These are phyloP conservation scores for Mythimna impura DNA, from an alignment of 2,888 invertebrate species.

Conservation along the genomic window DNA sequence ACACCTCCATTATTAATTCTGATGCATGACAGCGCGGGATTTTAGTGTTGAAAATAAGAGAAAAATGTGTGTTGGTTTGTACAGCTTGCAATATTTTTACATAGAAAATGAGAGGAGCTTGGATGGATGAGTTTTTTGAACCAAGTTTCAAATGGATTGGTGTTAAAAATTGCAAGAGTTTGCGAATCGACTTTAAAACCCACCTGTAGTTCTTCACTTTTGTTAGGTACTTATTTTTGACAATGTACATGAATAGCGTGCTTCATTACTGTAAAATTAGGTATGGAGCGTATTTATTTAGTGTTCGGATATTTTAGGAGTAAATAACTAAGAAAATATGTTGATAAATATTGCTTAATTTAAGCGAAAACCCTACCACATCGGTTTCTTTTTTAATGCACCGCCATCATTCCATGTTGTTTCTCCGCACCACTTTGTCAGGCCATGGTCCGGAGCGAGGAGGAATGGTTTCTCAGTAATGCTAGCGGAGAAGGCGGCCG, in stretches of 20 bases:
- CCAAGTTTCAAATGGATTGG: constrained; percentile 36
- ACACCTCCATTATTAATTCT: constrained; percentile 55
- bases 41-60: constrained; percentile 26
- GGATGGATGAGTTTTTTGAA: constrained; percentile 32
- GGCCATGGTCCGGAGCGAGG: too few relatives aligned
- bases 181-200: constrained; percentile 4
- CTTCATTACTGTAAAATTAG: not conserved
- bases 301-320: not conserved
- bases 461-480: too few relatives aligned
- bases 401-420: too few relatives aligned
- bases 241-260: not conserved
- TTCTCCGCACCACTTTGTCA: too few relatives aligned
- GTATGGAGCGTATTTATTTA: not conserved
- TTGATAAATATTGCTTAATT: not conserved
- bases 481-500: too few relatives aligned
- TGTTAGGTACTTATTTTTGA: not conserved
- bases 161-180: constrained; percentile 45
- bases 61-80: constrained; percentile 16
- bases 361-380: not conserved
- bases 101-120: constrained; percentile 31
- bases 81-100: constrained; percentile 36
- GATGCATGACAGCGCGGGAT: constrained; percentile 36
- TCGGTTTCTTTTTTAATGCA: too few relatives aligned
- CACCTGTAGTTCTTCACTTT: constrained; percentile 22
- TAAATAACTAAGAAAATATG: not conserved